Evolutionary conservation across 2,888 invertebrate species (phyloP), one percentile per base, ranked within the genome.

Genomic region (Notodonta ziczac): DNA sequence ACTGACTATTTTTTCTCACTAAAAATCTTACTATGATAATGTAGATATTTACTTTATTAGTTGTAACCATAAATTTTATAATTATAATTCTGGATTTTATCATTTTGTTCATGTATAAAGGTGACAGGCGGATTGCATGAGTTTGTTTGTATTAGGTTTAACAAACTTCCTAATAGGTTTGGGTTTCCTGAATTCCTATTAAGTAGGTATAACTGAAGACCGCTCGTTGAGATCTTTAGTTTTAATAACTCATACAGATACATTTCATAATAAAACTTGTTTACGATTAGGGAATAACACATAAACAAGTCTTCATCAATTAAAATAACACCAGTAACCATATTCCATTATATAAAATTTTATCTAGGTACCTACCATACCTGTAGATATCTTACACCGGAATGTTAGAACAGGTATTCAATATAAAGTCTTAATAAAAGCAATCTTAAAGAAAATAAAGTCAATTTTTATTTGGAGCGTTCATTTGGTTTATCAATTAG

Each of bases 401-500:
- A 42, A 42, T 42, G 9, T 42, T 9, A 46, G 44, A 46, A 10
- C 9, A 10, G 3, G 42, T 42, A 10, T 10, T 42, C 9, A 24
- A 24, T 42, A 42, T 9, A 42, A 42, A 42, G n/a, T 46, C 5
- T 16, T 50, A 0, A 50, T 16, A 53, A 35, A 51, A 16, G 12
- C 24, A 51, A 53, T 35, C 8, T 32, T 53, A 13, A 53, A 53
- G 24, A 54, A 48, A 60, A 56, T 7, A 51, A 4, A 2, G 35
- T 53, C 4, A 53, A 51, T 24, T 61, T 62, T 50, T 57, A 57
- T 57, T 50, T n/a, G 48, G 12, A 50, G 39, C n/a, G 69, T 72
- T 65, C 81, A 82, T 91, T 87, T 88, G 79, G 81, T 59, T 70
- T 70, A 62, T 61, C 82, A 86, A 84, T 93, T 92, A 92, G 87